Base-by-base conservation (phyloP, 2,113 vertebrate genomes). In the Notechis scutatus region DNA sequence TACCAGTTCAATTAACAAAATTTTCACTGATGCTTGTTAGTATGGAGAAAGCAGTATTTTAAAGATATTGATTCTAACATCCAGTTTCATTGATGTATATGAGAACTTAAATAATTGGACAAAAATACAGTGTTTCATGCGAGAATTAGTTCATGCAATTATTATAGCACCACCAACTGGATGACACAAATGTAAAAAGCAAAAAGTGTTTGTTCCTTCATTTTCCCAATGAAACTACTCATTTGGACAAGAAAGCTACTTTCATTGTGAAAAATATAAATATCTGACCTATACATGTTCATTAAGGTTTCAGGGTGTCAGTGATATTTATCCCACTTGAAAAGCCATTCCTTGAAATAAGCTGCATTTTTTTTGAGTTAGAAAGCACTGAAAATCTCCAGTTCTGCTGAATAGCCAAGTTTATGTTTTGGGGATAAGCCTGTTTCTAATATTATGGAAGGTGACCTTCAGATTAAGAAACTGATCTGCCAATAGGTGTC, bases 121-220 rank as follows among this genome's bases (percentile, higher is more conserved):
- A 93, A 90, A 85, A 56, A 85, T 59, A 74, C 56, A 54, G 55
- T 50, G 20, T 93, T 89, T 89, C 69, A 85, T 59, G 29, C 3
- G 5, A 93, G 12, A 90, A 89, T 86, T 57, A 26, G 69, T 87
- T 86, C 64, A n/a, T 56, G 86, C 56, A 87, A 93, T 93, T 93
- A 90, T 90, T 89, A 69, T 90, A 90, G 89, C 92, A 93, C 89
- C 74, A 90, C 89, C 92, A 86, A 90, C 92, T 93, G 92, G 89
- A 93, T 93, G 88, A 64, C 81, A 87, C 85, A 85, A 90, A 90
- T 87, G 81, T 64, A 90, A 57, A 90, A 86, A 61, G 6, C 55
- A 64, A 64, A 86, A 90, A 29, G 20, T 56, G 24, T 90, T 52
- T 6, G 3, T 85, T 85, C 91, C 42, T 59, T 87, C 54, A 10